Base-by-base conservation (phyloP, 1,140 invertebrate genomes). In the Drosophila persimilis region DNA sequence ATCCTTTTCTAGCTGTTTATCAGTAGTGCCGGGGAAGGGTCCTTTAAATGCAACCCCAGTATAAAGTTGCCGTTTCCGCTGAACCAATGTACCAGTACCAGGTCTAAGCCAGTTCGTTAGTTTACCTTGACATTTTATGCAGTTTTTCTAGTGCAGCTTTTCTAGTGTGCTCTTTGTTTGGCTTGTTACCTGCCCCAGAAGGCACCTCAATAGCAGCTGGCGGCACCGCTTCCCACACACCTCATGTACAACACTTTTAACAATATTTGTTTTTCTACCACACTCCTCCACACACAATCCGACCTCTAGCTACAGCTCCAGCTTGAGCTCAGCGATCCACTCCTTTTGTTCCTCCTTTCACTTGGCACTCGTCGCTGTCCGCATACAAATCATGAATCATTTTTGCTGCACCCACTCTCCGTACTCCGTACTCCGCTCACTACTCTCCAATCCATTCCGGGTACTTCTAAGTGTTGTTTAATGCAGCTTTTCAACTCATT, bases 41-140 rank as follows among this genome's bases (percentile, higher is more conserved):
- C 59, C 78, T 60, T 86, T 69, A 86, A 73, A 70, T 59, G 66
- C 74, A 85, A 44, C 59, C 52, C 35, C 3, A 75, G 73, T 58
- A 52, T 51, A 17, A 69, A 67, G 63, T 76, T 67, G 50, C 81
- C 81, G 77, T 81, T 88, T 88, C 83, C 81, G 83, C 48, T 72
- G 35, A 66, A 70, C 61, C 80, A 64, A 57, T 62, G 31, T 31
- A 74, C 61, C 79, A 64, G 60, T 62, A 0, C 29, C 29, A 31
- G 65, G 11, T 29, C 56, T 58, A 53, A 67, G 77, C 69, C 70
- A 81, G 77, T 81, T 81, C 70, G 73, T 86, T 86, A 77, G 77
- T 86, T 75, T 88, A 88, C 78, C 81, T 86, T 86, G 81, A 88
- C 74, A 88, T 86, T 86, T 86, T 75, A 52, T 71, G 47, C 67